Base-by-base conservation (phyloP, 2,888 invertebrate genomes). In the Agapetus fuscipes region DNA sequence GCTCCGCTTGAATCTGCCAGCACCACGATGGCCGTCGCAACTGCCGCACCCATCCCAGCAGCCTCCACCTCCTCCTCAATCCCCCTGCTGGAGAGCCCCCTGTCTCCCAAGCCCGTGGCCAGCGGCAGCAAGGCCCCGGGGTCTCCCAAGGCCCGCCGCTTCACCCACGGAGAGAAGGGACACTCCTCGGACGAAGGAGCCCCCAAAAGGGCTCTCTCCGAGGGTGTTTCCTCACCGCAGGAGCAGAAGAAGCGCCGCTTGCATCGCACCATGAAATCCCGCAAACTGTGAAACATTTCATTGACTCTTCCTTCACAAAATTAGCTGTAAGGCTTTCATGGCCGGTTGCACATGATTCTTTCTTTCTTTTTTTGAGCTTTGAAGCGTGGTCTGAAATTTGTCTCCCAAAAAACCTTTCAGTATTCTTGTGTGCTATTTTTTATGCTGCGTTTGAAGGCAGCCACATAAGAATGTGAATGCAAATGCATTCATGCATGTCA, bases 191-290 rank as follows among this genome's bases (percentile, higher is more conserved):
- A 48, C 17, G 48, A 46, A 26, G 41, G 46, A 10, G 32, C 41
- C 11, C 44, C 46, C 10, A 45, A 46, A 11, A 38, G 48, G 13
- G 20, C 12, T 5, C 60, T 33, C 61, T 62, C 53, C 53, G 57
- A 38, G 10, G 40, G 34, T 6, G 48, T 53, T 17, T 48, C 48
- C 39, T 50, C 49, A 48, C 64, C 68, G 20, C 68, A 67, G 30
- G 68, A 67, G 37, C 62, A 66, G 49, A 69, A 69, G 57, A 66
- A 66, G 52, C 62, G 70, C 14, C 64, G 70, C 39, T 61, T 68
- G 49, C 43, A 48, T 20, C 48, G 48, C 32, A 39, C 44, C 12
- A 66, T 66, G 12, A 59, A 68, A 36, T 67, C 67, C 26, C 54
- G 69, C 51, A 69, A 69, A 53, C 43, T 34, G 37, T 48, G 41